Base-by-base conservation (phyloP, 2,113 vertebrate genomes). In the Cnemophilus loriae region DNA sequence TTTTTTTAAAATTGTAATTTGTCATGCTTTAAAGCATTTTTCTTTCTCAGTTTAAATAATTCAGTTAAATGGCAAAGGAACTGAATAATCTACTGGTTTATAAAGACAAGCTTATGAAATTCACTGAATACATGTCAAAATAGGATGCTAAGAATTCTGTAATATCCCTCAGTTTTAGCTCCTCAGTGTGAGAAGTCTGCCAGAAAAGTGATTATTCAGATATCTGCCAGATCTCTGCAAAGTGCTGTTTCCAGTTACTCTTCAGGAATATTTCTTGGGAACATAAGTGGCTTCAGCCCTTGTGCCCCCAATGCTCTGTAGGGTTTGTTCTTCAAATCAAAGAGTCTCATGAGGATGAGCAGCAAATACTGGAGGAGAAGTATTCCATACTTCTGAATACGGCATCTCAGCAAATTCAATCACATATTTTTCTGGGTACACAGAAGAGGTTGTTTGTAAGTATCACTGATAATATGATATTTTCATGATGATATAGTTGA, bases 301-400 rank as follows among this genome's bases (percentile, higher is more conserved):
- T 71, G 28, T 32, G 11, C 4, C 5, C 3, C 2, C 23, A 52
- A 0, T 41, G 9, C 3, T 52, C 41, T 47, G 2, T 18, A 39
- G 16, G 10, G 12, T 28, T 84, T 37, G 8, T 84, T 64, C 50
- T 28, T 50, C 16, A 61, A 75, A 70, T 14, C 17, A 13, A 71
- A 42, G 3, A 46, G 59, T 23, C 8, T 6, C 5, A 1, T 56
- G 12, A 85, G 15, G 13, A 65, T 47, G 12, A 56, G 2, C 9
- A 71, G 10, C 16, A 53, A 79, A 49, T 37, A 49, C 17, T 41
- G 33, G 7, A 82, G 35, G 6, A 84, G 33, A 46, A 64, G 2
- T n/a, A 37, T 83, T 91, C 33, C 41, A 5, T 37, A 37, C 41
- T 75, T 85, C 47, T 61, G 24, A 74, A 65, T 67, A 28, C 14